These are phyloP conservation scores for Psilopogon haemacephalus DNA, from an alignment of 2,113 vertebrate genomes.

Conservation along the genomic window DNA sequence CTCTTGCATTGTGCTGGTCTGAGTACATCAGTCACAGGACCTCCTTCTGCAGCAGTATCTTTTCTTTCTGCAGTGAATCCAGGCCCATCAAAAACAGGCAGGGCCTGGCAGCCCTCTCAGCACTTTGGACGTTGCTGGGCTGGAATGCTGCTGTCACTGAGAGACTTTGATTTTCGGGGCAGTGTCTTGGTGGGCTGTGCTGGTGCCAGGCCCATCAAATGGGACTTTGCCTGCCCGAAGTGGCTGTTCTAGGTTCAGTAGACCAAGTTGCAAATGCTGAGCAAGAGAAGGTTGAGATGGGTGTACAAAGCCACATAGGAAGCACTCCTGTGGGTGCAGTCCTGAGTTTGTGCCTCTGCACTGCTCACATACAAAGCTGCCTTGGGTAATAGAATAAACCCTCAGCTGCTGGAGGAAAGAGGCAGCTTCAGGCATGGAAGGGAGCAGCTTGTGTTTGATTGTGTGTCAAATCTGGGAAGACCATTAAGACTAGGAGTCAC, in stretches of 20 bases:
- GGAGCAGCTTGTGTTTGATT: background rate
- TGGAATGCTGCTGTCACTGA: constrained; percentile 10
- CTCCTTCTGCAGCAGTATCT: background rate
- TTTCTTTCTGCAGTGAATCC: constrained; percentile 3
- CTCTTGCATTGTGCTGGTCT: background rate
- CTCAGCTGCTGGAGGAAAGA: background rate
- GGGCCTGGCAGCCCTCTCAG: background rate
- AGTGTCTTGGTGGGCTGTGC: background rate
- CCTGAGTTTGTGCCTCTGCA: background rate
- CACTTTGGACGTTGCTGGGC: constrained; percentile 29
- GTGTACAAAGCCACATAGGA: background rate
- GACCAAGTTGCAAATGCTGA: background rate
- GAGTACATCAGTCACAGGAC: background rate
- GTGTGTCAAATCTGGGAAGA: background rate
- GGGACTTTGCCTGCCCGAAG: background rate
- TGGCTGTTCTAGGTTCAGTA: background rate
- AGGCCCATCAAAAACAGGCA: constrained; percentile 47
- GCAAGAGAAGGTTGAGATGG: background rate
- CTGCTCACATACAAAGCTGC: background rate
- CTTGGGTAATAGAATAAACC: background rate
- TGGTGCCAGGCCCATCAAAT: background rate
- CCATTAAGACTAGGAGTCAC: background rate
- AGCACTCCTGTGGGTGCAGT: no score
- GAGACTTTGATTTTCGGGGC: background rate
- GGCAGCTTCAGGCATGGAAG: background rate